A percentile compares a stretch with the other conserved stretches of the same genome.
Evolutionary conservation across 2,888 invertebrate genomes (phyloP).

Genomic region (Megastigmus dorsalis): DNA sequence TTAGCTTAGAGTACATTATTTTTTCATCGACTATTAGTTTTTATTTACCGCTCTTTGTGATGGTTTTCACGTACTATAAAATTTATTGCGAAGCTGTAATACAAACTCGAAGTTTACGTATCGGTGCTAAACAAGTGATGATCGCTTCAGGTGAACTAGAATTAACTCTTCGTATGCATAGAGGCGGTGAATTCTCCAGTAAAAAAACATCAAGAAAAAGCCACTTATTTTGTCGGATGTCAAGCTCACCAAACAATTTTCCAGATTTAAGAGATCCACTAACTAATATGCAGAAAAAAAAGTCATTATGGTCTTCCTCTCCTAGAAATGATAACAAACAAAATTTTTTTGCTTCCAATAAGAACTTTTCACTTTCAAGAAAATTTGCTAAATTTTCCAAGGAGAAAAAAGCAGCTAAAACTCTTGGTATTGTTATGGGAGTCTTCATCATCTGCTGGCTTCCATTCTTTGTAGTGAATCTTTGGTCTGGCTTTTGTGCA

Average conservation of each 20-base stretch:
- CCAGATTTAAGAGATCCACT: neutral
- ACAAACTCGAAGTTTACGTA: conserved; percentile 91
- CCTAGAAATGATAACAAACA: conserved; percentile 13
- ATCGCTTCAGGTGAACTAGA: conserved; percentile 90
- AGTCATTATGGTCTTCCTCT: neutral
- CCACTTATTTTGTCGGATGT: conserved; percentile 71
- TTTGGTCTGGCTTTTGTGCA: conserved; percentile 91
- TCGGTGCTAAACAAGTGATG: conserved; percentile 93
- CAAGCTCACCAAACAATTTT: conserved; percentile 40
- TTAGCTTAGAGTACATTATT: conserved; percentile 95
- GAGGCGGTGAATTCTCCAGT: conserved; percentile 90
- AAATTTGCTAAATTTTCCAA: conserved; percentile 97
- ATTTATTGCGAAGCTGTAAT: conserved; percentile 96
- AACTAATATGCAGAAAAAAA: too few relatives aligned
- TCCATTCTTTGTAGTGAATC: conserved; percentile 96
- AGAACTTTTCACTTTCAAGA: conserved; percentile 93
- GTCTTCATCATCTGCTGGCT: conserved; percentile 98
- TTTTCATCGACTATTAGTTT: conserved; percentile 99
- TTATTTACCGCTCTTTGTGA: conserved; percentile 96
- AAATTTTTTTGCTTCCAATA: conserved; percentile 66
- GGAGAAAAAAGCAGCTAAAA: conserved; percentile 98
- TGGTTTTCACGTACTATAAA: conserved; percentile 98
- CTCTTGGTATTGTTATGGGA: conserved; percentile 96
- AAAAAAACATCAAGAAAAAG: conserved; percentile 62
- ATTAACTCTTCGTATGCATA: conserved; percentile 92